Conservation (phyloP, 2,797 vertebrate species). For the Anisognathus igniventris region DNA sequence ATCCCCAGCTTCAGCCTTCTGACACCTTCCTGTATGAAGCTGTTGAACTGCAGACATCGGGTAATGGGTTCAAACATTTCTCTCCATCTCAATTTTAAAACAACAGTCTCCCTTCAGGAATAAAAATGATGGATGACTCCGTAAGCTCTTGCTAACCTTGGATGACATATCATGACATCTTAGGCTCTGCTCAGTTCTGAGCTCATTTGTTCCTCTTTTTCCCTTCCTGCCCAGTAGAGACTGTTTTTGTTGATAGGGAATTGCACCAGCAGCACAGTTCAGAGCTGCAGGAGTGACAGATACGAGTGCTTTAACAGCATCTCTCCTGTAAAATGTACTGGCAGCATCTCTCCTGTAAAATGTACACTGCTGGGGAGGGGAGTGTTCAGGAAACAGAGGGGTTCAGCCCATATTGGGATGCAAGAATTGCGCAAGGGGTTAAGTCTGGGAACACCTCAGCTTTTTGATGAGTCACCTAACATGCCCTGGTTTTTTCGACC, state of each 20-base stretch:
- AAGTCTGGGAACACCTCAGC: neutral
- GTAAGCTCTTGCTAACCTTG: neutral
- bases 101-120: neutral
- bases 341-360: neutral
- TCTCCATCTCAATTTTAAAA: neutral
- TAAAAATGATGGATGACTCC: neutral
- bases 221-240: neutral
- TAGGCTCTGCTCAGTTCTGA: neutral
- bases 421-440: neutral
- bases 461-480: neutral
- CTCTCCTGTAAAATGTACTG: accelerated
- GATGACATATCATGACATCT: neutral
- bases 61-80: neutral
- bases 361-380: accelerated
- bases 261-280: neutral
- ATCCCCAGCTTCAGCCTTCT: neutral
- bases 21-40: neutral
- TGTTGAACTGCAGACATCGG: neutral
- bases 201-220: neutral
- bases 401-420: neutral
- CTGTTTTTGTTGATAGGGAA: neutral
- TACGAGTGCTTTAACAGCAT: accelerated
- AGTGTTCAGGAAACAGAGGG: neutral
- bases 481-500: neutral
- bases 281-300: neutral